These are phyloP conservation scores for Dreissena rostriformis DNA, from an alignment of 1,140 invertebrate species.

Conservation along the genomic window DNA sequence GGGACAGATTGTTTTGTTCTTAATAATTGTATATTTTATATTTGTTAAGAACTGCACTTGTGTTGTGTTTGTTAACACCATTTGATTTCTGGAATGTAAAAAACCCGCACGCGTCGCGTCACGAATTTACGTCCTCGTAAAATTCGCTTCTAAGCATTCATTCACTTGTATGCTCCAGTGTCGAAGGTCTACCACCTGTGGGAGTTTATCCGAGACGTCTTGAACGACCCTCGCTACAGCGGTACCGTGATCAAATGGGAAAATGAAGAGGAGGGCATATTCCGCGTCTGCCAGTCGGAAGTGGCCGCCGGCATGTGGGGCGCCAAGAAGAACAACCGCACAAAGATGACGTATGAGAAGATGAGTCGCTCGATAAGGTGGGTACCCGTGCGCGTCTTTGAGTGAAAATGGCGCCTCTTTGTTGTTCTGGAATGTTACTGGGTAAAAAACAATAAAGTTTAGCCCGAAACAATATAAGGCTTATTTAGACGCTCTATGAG, in stretches of 20 bases:
- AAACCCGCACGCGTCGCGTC: no score
- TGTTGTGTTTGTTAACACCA: no score
- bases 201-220: slow-evolving; percentile 79
- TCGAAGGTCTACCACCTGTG: slow-evolving; percentile 78
- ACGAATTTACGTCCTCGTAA: no score
- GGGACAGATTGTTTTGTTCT: no score
- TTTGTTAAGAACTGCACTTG: no score
- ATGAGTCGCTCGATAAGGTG: slow-evolving; percentile 95
- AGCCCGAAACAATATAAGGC: no score
- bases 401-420: background rate
- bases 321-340: slow-evolving; percentile 89
- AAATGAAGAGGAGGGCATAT: slow-evolving; percentile 91
- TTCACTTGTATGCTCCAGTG: slow-evolving; percentile 57
- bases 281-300: slow-evolving; percentile 93
- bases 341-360: slow-evolving; percentile 97
- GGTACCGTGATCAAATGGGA: slow-evolving; percentile 89
- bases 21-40: no score
- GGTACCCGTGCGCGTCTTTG: slow-evolving; percentile 39
- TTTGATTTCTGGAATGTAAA: no score
- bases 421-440: no score
- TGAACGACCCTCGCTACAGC: slow-evolving; percentile 65
- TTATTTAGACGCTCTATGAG: no score
- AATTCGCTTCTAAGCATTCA: no score
- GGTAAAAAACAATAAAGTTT: no score
- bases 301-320: slow-evolving; percentile 95